These are phyloP conservation scores for Polietes domitor DNA, from an alignment of 2,888 invertebrate genomes.

Conservation along the genomic window DNA sequence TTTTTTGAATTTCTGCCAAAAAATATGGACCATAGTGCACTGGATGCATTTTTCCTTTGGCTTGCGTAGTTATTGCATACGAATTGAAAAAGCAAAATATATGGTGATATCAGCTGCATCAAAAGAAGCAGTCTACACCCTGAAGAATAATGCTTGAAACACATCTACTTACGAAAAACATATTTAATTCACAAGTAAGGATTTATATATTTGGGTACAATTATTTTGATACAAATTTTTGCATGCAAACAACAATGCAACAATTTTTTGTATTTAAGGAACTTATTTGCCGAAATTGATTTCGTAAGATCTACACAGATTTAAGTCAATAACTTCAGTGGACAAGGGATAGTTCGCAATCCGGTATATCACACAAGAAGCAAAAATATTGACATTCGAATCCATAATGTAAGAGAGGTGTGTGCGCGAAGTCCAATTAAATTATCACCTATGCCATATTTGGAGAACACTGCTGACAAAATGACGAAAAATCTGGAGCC, in stretches of 20 bases:
- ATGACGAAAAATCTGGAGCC: too few relatives aligned
- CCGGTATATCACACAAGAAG: neutral
- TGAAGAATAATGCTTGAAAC: too few relatives aligned
- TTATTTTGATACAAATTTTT: too few relatives aligned
- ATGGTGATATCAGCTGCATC: constrained; percentile 12
- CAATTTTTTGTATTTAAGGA: too few relatives aligned
- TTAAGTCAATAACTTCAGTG: neutral
- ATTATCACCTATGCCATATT: neutral
- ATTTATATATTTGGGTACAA: too few relatives aligned
- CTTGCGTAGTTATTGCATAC: constrained; percentile 30
- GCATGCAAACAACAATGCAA: too few relatives aligned
- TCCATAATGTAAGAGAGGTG: neutral
- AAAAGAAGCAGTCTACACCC: constrained; percentile 30
- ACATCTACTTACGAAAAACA: too few relatives aligned
- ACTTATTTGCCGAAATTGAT: constrained; percentile 4
- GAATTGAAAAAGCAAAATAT: constrained; percentile 28
- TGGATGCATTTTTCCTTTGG: constrained; percentile 68
- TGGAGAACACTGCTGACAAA: neutral
- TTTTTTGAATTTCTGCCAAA: too few relatives aligned
- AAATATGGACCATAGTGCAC: too few relatives aligned
- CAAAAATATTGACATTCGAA: neutral
- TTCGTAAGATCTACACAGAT: neutral
- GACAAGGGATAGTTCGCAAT: neutral
- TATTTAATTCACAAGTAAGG: too few relatives aligned
- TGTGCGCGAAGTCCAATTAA: neutral